phyloP scores from a whole-genome alignment of 2,888 invertebrate species.

The Tinea trinotella region DNA sequence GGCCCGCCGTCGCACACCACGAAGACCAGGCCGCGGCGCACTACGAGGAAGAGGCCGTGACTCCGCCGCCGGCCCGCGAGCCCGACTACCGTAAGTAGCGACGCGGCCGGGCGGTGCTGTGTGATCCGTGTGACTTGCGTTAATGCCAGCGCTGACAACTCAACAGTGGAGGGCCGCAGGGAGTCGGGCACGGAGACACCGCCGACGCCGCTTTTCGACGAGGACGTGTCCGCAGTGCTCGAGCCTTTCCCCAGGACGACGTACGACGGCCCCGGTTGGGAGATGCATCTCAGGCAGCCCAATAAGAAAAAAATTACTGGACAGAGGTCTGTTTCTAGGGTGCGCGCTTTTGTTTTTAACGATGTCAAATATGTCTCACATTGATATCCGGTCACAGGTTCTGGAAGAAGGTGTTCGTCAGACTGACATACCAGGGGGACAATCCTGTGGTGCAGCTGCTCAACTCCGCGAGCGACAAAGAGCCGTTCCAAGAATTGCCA shows the following conservation, averaged over 20 bases:
- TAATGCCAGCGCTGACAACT: not conserved
- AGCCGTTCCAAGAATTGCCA: constrained; percentile 95
- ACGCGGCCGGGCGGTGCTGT: constrained; percentile 6
- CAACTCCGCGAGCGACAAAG: constrained; percentile 86
- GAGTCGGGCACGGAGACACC: constrained; percentile 77
- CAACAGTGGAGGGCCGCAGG: constrained; percentile 28
- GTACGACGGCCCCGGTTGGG: constrained; percentile 91
- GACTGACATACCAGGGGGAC: constrained; percentile 83
- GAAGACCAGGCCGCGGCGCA: constrained; percentile 43
- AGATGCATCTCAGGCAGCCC: constrained; percentile 95
- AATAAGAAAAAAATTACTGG: constrained; percentile 97
- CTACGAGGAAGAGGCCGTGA: constrained; percentile 53
- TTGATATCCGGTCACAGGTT: constrained; percentile 76
- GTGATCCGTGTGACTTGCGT: not conserved
- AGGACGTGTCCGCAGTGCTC: constrained; percentile 92
- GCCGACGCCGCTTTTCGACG: constrained; percentile 94
- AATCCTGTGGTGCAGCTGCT: constrained; percentile 89
- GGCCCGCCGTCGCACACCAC: constrained; percentile 18
- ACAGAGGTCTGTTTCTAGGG: constrained; percentile 69
- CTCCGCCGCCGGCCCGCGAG: constrained; percentile 38
- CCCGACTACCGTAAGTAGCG: constrained; percentile 13
- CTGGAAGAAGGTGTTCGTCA: constrained; percentile 97
- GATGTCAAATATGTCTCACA: not conserved
- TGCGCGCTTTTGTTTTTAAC: not conserved
- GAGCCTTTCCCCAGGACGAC: constrained; percentile 90